Conservation (phyloP, 92 coral and sea anemone genomes). For the Porites rus region DNA sequence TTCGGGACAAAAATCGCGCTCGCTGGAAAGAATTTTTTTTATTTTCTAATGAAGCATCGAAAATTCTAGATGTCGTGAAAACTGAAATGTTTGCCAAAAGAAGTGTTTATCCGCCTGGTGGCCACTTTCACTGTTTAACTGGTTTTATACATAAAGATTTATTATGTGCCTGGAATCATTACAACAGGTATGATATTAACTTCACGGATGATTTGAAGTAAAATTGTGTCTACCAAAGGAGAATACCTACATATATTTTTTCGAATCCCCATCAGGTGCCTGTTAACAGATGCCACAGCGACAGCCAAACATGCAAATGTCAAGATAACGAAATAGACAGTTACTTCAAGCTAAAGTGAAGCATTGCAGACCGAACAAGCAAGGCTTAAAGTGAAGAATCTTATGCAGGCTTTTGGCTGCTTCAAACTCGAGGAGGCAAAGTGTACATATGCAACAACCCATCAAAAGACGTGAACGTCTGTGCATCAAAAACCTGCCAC, state of each 20-base stretch:
- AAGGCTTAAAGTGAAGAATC: not conserved
- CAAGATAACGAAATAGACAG: not conserved
- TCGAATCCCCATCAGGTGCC: slow-evolving; percentile 4
- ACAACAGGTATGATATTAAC: not conserved
- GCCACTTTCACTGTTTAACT: not conserved
- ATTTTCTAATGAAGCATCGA: not conserved
- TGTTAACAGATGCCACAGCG: not conserved
- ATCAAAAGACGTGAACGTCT: not conserved
- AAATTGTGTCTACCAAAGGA: not conserved
- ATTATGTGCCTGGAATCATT: slow-evolving; percentile 1
- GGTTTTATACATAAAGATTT: not conserved
- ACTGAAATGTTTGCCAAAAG: not conserved
- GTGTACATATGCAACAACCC: not conserved
- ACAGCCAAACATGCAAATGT: not conserved
- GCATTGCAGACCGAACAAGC: not conserved
- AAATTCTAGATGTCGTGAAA: not conserved
- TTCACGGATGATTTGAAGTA: not conserved
- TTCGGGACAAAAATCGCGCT: not conserved
- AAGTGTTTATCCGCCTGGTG: slow-evolving; percentile 21
- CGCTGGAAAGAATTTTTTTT: too few species aligned
- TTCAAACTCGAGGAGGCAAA: not conserved
- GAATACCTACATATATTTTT: not conserved
- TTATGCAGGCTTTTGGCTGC: not conserved
- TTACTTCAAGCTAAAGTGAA: not conserved
- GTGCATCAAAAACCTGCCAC: not conserved